Conservation (phyloP, 53 echinoderm and acorn worm genomes). For the Luidia sarsii region DNA sequence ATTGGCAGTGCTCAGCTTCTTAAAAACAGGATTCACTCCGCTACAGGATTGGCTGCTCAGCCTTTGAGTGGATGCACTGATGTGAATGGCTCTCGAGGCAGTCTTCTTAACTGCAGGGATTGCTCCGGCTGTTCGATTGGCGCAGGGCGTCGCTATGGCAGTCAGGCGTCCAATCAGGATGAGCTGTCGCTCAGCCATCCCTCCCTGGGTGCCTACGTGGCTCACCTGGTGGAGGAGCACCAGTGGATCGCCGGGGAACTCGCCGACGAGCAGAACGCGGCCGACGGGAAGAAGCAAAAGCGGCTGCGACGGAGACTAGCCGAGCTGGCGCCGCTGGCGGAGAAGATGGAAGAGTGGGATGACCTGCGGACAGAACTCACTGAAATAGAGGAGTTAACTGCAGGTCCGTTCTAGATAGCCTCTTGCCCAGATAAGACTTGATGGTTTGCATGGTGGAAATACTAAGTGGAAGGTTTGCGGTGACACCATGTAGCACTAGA, state of each 20-base stretch:
- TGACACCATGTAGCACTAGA: too few relatives aligned
- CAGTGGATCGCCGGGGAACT: not conserved
- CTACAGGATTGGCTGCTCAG: not conserved
- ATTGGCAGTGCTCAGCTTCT: too few relatives aligned
- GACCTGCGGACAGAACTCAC: constrained; percentile 41
- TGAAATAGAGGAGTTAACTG: constrained; percentile 42
- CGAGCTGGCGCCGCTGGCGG: constrained; percentile 49
- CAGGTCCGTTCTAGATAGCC: constrained; percentile 57
- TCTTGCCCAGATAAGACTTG: too few relatives aligned
- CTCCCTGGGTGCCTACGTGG: constrained; percentile 25
- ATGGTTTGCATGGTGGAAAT: too few relatives aligned
- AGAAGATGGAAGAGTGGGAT: constrained; percentile 37
- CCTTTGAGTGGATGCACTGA: too few relatives aligned
- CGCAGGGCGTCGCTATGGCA: too few relatives aligned
- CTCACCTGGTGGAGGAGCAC: constrained; percentile 18
- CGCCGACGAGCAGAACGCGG: constrained; percentile 4
- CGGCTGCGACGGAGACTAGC: constrained; percentile 41
- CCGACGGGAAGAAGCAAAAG: constrained; percentile 43
- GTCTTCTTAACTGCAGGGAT: not conserved
- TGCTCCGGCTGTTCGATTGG: not conserved
- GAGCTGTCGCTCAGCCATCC: constrained; percentile 35
- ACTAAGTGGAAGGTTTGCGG: too few relatives aligned
- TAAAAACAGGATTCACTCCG: constrained; percentile 1
- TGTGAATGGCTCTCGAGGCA: not conserved
- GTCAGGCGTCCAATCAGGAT: too few relatives aligned